These are phyloP conservation scores for Boloria selene DNA, from an alignment of 2,888 invertebrate genomes.

Conservation along the genomic window DNA sequence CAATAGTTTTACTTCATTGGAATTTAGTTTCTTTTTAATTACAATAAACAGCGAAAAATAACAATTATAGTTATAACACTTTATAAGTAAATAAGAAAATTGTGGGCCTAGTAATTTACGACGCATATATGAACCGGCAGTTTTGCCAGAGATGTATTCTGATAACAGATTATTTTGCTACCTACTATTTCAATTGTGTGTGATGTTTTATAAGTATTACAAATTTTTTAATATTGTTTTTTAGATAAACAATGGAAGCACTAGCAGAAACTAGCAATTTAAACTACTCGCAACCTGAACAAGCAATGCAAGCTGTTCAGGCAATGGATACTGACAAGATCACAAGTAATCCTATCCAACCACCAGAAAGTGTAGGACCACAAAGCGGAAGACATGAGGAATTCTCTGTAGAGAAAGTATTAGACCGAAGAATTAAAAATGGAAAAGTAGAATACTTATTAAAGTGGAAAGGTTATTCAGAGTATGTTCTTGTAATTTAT, in stretches of 20 bases:
- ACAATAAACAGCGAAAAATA: too few relatives aligned
- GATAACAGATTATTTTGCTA: too few relatives aligned
- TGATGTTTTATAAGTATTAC: not conserved
- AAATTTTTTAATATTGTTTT: not conserved
- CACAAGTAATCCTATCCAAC: conserved; percentile 29
- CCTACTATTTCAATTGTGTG: not conserved
- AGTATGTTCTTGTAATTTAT: conserved; percentile 66
- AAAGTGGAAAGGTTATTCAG: conserved; percentile 86
- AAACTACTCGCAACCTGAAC: conserved; percentile 40
- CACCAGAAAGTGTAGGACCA: conserved; percentile 46
- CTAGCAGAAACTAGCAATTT: conserved; percentile 47
- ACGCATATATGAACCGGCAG: too few relatives aligned
- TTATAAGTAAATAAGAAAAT: too few relatives aligned
- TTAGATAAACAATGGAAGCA: conserved; percentile 45
- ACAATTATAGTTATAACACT: too few relatives aligned
- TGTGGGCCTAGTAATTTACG: too few relatives aligned
- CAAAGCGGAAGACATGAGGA: conserved; percentile 82
- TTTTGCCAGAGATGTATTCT: too few relatives aligned
- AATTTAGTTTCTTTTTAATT: too few relatives aligned
- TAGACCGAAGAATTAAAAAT: conserved; percentile 85
- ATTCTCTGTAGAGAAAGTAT: conserved; percentile 88
- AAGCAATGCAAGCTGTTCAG: conserved; percentile 46
- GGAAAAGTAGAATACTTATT: conserved; percentile 86
- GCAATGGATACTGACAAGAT: conserved; percentile 48
- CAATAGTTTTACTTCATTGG: too few relatives aligned